Conservation (phyloP, 2,888 invertebrate genomes). For the Mactromeris polynyma region DNA sequence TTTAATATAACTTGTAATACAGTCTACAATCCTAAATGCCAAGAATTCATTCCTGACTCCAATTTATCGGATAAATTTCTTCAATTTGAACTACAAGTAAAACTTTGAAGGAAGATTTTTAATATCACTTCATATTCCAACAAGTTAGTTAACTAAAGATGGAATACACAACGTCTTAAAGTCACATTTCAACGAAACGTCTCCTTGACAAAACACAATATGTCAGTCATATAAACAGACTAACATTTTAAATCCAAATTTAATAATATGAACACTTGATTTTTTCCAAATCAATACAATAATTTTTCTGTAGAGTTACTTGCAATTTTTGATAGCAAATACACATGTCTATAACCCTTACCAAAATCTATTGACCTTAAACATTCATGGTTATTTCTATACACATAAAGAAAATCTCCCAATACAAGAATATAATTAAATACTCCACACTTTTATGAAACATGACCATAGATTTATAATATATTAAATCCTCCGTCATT, state of each 20-base stretch:
- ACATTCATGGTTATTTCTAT: background rate
- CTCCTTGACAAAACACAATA: background rate
- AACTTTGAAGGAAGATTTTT: too few species aligned
- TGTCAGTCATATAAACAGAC: background rate
- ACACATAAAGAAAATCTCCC: background rate
- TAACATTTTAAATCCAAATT: background rate
- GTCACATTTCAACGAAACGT: background rate
- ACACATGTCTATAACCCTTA: background rate
- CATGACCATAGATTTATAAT: background rate
- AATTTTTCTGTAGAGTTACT: background rate
- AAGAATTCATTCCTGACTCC: too few species aligned
- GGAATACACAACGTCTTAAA: background rate
- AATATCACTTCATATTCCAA: too few species aligned
- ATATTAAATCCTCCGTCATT: background rate
- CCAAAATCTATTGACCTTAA: background rate
- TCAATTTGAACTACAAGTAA: too few species aligned
- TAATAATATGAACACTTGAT: background rate
- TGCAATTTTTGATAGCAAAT: background rate
- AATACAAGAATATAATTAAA: background rate
- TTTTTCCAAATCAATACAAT: background rate
- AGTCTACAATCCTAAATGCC: too few species aligned
- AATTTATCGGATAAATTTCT: too few species aligned
- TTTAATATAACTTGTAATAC: too few species aligned
- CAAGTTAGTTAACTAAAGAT: too few species aligned
- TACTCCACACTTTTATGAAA: background rate